Base-by-base conservation (phyloP, 2,797 vertebrate species). In the Botia almorhae region DNA sequence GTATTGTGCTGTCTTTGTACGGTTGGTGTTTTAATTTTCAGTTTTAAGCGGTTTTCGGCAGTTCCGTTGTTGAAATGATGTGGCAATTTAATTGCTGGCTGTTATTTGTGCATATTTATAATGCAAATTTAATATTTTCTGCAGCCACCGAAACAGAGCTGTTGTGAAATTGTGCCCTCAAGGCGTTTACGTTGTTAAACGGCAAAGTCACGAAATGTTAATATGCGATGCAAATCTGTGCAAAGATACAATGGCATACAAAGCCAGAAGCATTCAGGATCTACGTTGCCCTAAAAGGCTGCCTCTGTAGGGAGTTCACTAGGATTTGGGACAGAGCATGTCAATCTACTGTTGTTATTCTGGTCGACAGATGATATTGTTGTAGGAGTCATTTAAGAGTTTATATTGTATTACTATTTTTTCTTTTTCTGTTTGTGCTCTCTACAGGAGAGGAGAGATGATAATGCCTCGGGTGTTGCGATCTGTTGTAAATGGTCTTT, bases 1-100 rank as follows among this genome's bases (percentile, higher is more conserved):
- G 76, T 48, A 67, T 19, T 46, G 50, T 14, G 51, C 21, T 33
- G 72, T 53, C 46, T 17, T 7, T 43, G 72, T 33, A 21, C 1
- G 12, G 76, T 63, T 26, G 26, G 76, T 61, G 68, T 78, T 78
- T 78, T 61, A 70, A 70, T 78, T 71, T 21, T 17, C 12, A 6
- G 17, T 78, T 46, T 58, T 46, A 11, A n/a, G 53, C 11, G 2
- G 6, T 68, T 68, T 77, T 70, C n/a, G n/a, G n/a, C n/a, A n/a
- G n/a, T n/a, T n/a, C n/a, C n/a, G 67, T 65, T 76, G 13, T 16
- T 60, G 17, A 77, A 69, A 56, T n/a, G 33, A 55, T 67, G 29
- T 50, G 36, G 58, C 0, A 64, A n/a, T 67, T 1, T 3, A 23
- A 4, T 58, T 76, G 29, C 16, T n/a, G 63, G 33, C 12, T 4